A percentile compares a stretch with the other conserved stretches of the same genome.
phyloP scores from a whole-genome alignment of 1,140 invertebrate genomes.

The Cydia fagiglandana region DNA sequence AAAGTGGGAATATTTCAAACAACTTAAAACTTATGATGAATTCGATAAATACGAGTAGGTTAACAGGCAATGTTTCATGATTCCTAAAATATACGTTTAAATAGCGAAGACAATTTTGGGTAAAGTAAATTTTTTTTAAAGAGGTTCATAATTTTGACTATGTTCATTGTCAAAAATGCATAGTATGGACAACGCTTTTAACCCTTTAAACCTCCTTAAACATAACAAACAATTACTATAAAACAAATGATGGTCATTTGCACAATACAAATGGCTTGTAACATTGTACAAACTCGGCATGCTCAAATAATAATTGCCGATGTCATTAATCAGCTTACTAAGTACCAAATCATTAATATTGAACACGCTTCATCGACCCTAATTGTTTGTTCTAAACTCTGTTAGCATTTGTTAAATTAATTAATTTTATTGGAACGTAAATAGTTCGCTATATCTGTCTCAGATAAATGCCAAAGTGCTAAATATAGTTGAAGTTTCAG shows the following conservation, averaged over 20 bases:
- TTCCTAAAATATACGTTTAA: too few relatives aligned
- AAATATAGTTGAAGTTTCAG: neutral
- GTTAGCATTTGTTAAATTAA: neutral
- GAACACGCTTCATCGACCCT: neutral
- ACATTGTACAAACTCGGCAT: neutral
- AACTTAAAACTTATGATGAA: neutral
- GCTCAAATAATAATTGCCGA: neutral
- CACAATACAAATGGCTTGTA: neutral
- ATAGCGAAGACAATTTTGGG: too few relatives aligned
- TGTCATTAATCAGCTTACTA: neutral
- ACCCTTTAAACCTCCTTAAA: too few relatives aligned
- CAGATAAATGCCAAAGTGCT: neutral
- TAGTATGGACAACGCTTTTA: too few relatives aligned
- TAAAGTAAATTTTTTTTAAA: too few relatives aligned
- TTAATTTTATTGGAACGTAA: neutral
- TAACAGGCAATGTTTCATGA: too few relatives aligned
- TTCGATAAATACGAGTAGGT: neutral
- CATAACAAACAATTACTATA: neutral
- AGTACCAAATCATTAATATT: conserved; percentile 13
- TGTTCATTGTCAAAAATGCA: too few relatives aligned
- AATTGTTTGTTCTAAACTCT: neutral
- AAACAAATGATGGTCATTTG: neutral
- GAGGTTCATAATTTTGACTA: too few relatives aligned
- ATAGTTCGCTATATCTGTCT: neutral
- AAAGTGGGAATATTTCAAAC: neutral